phyloP scores from a whole-genome alignment of 2,797 vertebrate genomes.

The Sciurus vulgaris region DNA sequence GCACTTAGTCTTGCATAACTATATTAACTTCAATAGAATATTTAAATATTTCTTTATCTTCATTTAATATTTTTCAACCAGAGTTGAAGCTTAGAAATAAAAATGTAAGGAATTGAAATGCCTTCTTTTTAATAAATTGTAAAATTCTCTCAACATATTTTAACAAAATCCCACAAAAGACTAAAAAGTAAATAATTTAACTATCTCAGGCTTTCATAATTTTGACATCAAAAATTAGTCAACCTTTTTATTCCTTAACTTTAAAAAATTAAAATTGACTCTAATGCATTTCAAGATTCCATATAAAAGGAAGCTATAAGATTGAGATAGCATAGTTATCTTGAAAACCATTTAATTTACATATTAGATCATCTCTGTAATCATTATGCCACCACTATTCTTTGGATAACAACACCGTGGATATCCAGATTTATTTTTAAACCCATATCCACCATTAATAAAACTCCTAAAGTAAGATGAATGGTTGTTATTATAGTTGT shows the following conservation, averaged over 20 bases:
- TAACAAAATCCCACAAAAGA: slow-evolving; percentile 59
- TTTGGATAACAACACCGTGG: not conserved
- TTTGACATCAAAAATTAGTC: slow-evolving; percentile 45
- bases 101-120: not conserved
- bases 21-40: not conserved
- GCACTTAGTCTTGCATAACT: not conserved
- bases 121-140: slow-evolving; percentile 60
- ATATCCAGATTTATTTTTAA: not conserved
- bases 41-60: slow-evolving; percentile 45
- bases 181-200: slow-evolving; percentile 66
- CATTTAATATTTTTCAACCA: slow-evolving; percentile 43
- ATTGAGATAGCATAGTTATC: not conserved
- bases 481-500: not conserved
- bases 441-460: not conserved
- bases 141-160: slow-evolving; percentile 51
- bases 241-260: slow-evolving; percentile 57
- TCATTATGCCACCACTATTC: not conserved
- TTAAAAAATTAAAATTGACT: slow-evolving; percentile 46
- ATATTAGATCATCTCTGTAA: slow-evolving; percentile 1
- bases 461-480: not conserved
- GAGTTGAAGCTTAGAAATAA: slow-evolving; percentile 29
- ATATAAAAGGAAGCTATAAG: not conserved
- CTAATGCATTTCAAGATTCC: not conserved
- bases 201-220: not conserved
- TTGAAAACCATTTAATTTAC: slow-evolving; percentile 27